A percentile compares a stretch with the other conserved stretches of the same genome.
Evolutionary conservation across 2,113 vertebrate species (phyloP).

Genomic region (Dipodomys ordii): DNA sequence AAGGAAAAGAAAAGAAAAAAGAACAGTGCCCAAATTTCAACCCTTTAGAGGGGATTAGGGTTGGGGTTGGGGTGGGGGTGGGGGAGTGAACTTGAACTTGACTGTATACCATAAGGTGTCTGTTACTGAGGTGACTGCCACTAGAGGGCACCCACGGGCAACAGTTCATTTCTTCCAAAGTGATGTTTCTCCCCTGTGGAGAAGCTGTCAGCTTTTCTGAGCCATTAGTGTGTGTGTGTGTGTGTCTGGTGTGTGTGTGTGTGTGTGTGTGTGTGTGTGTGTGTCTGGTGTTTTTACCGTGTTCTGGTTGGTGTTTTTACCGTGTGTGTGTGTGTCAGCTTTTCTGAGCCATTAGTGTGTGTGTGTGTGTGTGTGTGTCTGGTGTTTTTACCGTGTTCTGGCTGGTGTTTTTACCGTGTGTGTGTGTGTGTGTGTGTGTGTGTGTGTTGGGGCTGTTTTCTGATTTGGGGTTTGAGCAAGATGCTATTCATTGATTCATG

Average conservation of each 20-base stretch:
- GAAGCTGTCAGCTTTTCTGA: background rate
- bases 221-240: background rate
- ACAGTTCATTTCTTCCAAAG: background rate
- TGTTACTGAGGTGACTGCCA: background rate
- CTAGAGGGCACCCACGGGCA: background rate
- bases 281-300: too few relatives aligned
- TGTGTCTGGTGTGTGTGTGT: too few relatives aligned
- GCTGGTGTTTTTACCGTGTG: too few relatives aligned
- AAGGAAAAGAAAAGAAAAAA: background rate
- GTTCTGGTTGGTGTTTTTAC: too few relatives aligned
- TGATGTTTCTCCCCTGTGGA: background rate
- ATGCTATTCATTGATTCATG: background rate
- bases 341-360: too few relatives aligned
- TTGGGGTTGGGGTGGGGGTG: too few relatives aligned
- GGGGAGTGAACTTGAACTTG: background rate
- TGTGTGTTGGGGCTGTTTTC: background rate
- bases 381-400: too few relatives aligned
- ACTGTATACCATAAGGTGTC: background rate
- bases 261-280: background rate
- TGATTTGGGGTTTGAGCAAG: background rate
- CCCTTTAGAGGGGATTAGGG: too few relatives aligned
- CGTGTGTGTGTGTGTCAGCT: too few relatives aligned
- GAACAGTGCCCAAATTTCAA: accelerated
- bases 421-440: too few relatives aligned
- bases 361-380: too few relatives aligned